Percentiles rank a stretch among this genome's conserved stretches.
Evolutionary conservation across 2,797 vertebrate genomes (phyloP).

Genomic region (Simalia tracyae): DNA sequence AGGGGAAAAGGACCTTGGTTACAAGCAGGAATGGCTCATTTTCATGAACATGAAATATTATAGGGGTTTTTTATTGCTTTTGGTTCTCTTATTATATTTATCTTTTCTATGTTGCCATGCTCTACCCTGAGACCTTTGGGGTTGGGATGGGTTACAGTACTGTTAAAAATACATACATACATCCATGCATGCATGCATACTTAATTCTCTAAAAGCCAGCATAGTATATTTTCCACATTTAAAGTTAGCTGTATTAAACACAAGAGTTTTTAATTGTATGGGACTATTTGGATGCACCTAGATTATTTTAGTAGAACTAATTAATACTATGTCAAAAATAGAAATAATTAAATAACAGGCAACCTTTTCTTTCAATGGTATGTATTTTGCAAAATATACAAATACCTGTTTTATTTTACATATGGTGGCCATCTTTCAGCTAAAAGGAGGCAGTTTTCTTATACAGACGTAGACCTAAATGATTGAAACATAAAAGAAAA

Average conservation of each 20-base stretch:
- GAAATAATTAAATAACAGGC: constrained; percentile 4
- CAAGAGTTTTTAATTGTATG: not conserved
- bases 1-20: not conserved
- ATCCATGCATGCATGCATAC: not conserved
- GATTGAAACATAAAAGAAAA: not conserved
- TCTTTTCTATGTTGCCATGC: not conserved
- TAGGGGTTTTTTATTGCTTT: not conserved
- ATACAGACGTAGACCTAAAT: not conserved
- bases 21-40: not conserved
- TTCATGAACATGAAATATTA: not conserved
- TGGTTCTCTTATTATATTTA: not conserved
- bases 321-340: not conserved
- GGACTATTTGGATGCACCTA: constrained; percentile 26
- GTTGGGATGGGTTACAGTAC: not conserved
- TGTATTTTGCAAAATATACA: not conserved
- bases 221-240: not conserved
- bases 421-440: constrained; percentile 14
- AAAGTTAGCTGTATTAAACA: not conserved
- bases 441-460: constrained; percentile 29
- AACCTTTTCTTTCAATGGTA: not conserved
- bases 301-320: constrained; percentile 19
- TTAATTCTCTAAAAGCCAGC: not conserved
- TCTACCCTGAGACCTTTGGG: not conserved
- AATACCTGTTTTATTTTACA: not conserved
- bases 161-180: not conserved